These are phyloP conservation scores for Pristis pectinata DNA, from an alignment of 2,797 vertebrate genomes.

Conservation along the genomic window DNA sequence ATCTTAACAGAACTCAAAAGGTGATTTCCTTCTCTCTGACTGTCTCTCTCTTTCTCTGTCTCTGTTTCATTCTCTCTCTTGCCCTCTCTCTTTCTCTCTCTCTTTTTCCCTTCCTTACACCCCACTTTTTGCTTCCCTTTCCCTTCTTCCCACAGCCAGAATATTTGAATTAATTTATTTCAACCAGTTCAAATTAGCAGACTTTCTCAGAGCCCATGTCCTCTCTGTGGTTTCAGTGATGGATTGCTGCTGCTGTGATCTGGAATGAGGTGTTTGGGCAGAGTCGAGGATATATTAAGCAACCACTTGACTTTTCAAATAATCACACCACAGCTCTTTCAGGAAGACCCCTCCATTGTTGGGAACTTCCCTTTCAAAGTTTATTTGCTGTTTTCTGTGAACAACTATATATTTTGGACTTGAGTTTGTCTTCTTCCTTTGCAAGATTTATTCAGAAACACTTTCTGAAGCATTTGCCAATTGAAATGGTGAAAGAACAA, in stretches of 20 bases:
- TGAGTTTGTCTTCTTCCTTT: not conserved
- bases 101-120: too few relatives aligned
- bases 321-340: not conserved
- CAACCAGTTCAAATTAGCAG: not conserved
- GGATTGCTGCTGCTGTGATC: not conserved
- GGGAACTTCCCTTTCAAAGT: not conserved
- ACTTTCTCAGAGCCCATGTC: not conserved
- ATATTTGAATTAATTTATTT: not conserved
- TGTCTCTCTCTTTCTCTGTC: not conserved
- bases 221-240: too few relatives aligned
- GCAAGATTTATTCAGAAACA: not conserved
- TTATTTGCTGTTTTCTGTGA: not conserved
- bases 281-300: not conserved
- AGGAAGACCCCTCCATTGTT: not conserved
- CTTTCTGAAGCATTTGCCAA: slow-evolving; percentile 2
- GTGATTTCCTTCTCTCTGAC: not conserved
- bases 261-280: not conserved
- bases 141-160: not conserved
- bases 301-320: not conserved
- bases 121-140: too few relatives aligned
- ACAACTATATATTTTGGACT: too few relatives aligned
- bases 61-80: not conserved
- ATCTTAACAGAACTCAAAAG: not conserved
- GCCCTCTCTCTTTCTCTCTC: not conserved
- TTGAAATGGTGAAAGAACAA: not conserved